Base-by-base conservation (phyloP, 2,113 vertebrate species). In the Menidia beryllina region DNA sequence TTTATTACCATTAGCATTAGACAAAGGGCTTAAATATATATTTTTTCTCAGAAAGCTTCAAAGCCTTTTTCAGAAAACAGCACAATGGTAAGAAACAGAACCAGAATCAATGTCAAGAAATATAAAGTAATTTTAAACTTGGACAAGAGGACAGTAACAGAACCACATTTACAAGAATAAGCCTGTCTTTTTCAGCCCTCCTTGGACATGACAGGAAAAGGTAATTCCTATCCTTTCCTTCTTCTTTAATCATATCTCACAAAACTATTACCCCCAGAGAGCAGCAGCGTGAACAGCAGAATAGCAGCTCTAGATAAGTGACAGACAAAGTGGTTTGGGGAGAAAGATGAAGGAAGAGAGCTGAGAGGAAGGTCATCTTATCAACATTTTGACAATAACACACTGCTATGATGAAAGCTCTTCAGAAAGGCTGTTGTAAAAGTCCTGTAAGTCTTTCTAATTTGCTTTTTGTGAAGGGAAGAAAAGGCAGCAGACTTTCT, bases 291-390 rank as follows among this genome's bases (percentile, higher is more conserved):
- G 67, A 76, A 67, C 34, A 34, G 65, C 53, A 71, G 63, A 85
- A 79, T 47, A 84, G 73, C 72, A 67, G 69, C 77, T 67, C 54
- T 21, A 50, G 77, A 81, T 86, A 86, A 90, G 75, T 88, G 78
- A 81, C 80, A 85, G 85, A 76, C 73, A 82, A 86, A 86, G 77
- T 81, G 71, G 47, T 57, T 72, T 63, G 41, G 55, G 71, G 43
- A 64, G 54, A 53, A 64, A 65, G 25, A 83, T 67, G 71, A 76
- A 63, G 78, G 57, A 60, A 73, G 60, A 52, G 45, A 23, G 61
- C 58, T 41, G 60, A 86, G 71, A 83, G 64, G 59, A 86, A 82
- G 79, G 81, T 85, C 73, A 83, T 86, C 87, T 79, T 67, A 83
- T 75, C 68, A 72, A 43, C 25, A 7, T 52, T 8, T 53, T 82